These are phyloP conservation scores for Ceriagrion tenellum DNA, from an alignment of 2,888 invertebrate genomes.

Conservation along the genomic window DNA sequence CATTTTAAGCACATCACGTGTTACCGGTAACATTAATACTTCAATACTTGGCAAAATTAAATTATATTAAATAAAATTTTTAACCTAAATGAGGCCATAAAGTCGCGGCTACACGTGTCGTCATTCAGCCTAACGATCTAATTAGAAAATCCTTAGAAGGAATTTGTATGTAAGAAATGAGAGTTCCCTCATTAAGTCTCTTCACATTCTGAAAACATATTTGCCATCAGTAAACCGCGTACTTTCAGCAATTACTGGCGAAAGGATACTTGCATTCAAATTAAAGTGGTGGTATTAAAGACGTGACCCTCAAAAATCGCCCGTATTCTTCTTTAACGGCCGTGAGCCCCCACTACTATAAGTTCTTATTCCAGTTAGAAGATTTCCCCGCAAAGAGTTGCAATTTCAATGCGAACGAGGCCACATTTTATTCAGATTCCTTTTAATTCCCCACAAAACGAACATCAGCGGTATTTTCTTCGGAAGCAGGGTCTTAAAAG, in stretches of 20 bases:
- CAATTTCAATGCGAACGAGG: too few species aligned
- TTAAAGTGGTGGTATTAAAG: not conserved
- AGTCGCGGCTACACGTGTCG: too few species aligned
- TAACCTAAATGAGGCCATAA: not conserved
- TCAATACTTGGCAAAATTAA: not conserved
- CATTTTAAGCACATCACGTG: too few species aligned
- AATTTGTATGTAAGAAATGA: too few species aligned
- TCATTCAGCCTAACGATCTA: too few species aligned
- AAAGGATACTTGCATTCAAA: conserved; percentile 10
- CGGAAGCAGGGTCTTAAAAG: too few species aligned
- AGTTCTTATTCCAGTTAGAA: not conserved
- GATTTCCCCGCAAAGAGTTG: too few species aligned
- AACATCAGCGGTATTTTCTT: too few species aligned
- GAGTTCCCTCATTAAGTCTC: not conserved
- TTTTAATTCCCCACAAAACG: too few species aligned
- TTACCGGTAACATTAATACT: too few species aligned
- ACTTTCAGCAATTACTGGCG: not conserved
- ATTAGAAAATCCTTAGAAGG: too few species aligned
- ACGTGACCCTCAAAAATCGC: not conserved
- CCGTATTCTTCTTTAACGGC: not conserved
- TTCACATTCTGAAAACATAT: not conserved
- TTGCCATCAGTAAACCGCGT: not conserved
- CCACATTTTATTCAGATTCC: too few species aligned
- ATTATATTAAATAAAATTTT: not conserved
- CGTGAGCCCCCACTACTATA: not conserved